Conservation (phyloP, 2,888 invertebrate genomes). For the Slavum lentiscoides region DNA sequence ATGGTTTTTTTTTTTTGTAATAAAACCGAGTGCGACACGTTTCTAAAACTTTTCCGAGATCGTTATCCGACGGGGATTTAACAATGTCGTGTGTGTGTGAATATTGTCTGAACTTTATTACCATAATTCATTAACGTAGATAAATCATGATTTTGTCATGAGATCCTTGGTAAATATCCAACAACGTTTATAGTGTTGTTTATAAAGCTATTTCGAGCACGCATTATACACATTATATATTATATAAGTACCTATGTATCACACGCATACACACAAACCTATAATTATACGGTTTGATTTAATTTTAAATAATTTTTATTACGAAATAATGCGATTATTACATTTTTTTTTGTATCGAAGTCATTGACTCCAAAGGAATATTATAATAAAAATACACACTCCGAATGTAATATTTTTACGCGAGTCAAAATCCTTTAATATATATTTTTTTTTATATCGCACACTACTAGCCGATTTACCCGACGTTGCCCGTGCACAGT, state of each 20-base stretch:
- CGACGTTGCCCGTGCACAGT: too few species aligned
- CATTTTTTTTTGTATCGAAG: too few species aligned
- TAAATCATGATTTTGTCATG: slow-evolving; percentile 22
- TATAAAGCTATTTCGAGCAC: neutral
- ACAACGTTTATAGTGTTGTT: slow-evolving; percentile 13
- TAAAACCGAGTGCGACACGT: slow-evolving; percentile 32
- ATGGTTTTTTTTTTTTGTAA: neutral
- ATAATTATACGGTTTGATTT: too few species aligned
- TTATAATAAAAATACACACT: too few species aligned
- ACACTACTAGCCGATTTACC: too few species aligned
- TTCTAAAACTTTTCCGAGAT: slow-evolving; percentile 32
- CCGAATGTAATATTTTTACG: too few species aligned
- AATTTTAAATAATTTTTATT: too few species aligned
- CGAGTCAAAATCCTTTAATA: too few species aligned
- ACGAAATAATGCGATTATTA: too few species aligned
- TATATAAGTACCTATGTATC: neutral
- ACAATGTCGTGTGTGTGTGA: slow-evolving; percentile 21
- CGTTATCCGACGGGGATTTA: slow-evolving; percentile 9
- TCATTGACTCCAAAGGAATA: too few species aligned
- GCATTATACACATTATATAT: neutral
- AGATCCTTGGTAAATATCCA: slow-evolving; percentile 41
- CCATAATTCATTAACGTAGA: slow-evolving; percentile 30
- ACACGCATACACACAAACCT: too few species aligned
- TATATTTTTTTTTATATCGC: too few species aligned
- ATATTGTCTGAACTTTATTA: slow-evolving; percentile 30